Base-by-base conservation (phyloP, 2,113 vertebrate genomes). In the Cacatua alba region DNA sequence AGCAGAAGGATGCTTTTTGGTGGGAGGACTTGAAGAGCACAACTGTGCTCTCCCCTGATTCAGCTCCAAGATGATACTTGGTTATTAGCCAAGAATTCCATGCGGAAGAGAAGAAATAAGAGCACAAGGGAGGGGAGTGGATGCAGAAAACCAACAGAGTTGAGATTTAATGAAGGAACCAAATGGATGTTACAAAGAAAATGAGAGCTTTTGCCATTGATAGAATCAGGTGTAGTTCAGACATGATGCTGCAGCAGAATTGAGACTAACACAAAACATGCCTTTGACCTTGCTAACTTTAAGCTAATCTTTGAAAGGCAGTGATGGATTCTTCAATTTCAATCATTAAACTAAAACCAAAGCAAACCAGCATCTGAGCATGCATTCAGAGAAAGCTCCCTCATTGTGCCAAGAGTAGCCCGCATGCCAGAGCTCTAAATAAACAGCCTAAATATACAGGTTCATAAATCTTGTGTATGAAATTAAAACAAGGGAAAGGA, bases 401-500 rank as follows among this genome's bases (percentile, higher is more conserved):
- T 64, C 29, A 14, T 5, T 81, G 85, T 95, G 94, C 97, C 93
- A 95, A 86, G 94, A 86, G 82, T 64, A 75, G 76, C 64, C 39
- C 75, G 60, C 37, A 14, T 53, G 79, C 84, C 95, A 95, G 84
- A 72, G 79, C 89, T 83, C 71, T 88, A 85, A 94, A 96, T 95
- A 95, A 96, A 90, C 77, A 86, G 41, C 67, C 91, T 94, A 91
- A 97, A 96, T 92, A 94, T 88, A 94, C 90, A 90, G 93, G 89
- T 93, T 89, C 92, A 95, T 96, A 94, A 95, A 97, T 97, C 94
- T 96, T 96, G 51, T 89, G 84, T 82, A 81, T 91, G 86, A 96
- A 96, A 96, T 96, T 97, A 97, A 96, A 97, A 96, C 90, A 94
- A 92, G 68, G 71, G 69, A 74, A 91, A 90, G n/a, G 91, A 93